Evolutionary conservation across 2,888 invertebrate species (phyloP), one percentile per base, ranked within the genome.

Genomic region (Criorhina ranunculi): DNA sequence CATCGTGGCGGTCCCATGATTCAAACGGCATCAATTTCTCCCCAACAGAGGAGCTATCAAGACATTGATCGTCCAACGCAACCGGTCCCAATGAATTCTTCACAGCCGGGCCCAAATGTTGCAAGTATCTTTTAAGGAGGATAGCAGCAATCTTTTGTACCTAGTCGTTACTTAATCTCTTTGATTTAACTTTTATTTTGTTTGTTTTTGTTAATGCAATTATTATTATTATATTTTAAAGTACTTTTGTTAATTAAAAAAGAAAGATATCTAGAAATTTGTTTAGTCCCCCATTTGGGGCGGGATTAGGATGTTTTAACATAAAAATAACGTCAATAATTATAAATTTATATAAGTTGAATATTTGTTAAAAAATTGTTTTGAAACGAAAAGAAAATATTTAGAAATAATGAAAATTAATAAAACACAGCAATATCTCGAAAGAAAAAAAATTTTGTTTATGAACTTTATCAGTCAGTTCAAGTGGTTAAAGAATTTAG

Each of bases 21-120:
- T 33, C 90, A 89, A 64, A 86, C 89, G 6, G 90, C 89, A 0
- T 89, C 91, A 15, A 90, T 91, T 1, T 91, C 91, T 69, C 91
- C 92, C 15, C 90, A 90, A 78, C 92, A 91, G 87, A 88, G 92
- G 46, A 91, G 89, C 86, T 92, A 92, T 86, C 91, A 92, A 88
- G 92, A 92, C 81, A 92, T 92, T 42, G 92, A 92, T 87, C 89
- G 91, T 55, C 90, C 91, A 37, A 88, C 89, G 62, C 92, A 92
- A 86, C 89, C 91, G 31, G 90, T 91, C 76, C 92, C 92, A 31
- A 90, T 90, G 57, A 90, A 90, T 53, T 88, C 89, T 15, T 79
- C 87, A 42, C 85, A 82, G 29, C 88, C 88, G 17, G 90, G 89
- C 0, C 91, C 91, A 49, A 91, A 91, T 89, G 91, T 91, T 79